Conservation (phyloP, 2,113 vertebrate species). For the Tamias sibiricus region DNA sequence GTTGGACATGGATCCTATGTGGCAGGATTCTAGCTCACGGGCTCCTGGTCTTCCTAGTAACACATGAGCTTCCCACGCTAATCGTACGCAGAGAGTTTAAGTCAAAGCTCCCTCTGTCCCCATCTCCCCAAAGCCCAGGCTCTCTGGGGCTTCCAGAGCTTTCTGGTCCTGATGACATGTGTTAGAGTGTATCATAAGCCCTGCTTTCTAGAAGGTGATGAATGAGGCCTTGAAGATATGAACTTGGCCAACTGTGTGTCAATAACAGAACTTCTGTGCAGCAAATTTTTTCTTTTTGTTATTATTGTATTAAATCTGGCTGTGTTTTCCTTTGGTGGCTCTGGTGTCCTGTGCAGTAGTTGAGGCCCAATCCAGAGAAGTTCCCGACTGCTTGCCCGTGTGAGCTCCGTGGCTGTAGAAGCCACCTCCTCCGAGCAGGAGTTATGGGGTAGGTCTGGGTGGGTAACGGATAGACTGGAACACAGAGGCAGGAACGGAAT, state of each 20-base stretch:
- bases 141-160: not conserved
- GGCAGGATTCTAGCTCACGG: not conserved
- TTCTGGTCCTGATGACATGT: not conserved
- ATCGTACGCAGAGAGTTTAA: not conserved
- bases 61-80: not conserved
- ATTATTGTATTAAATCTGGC: constrained; percentile 81
- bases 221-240: constrained; percentile 74
- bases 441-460: not conserved
- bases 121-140: not conserved
- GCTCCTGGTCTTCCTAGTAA: not conserved
- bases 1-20: not conserved
- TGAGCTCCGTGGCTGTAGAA: constrained; percentile 73
- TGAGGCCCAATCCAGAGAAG: constrained; percentile 80
- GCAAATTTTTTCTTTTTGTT: constrained; percentile 77
- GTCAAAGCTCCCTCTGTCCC: too few relatives aligned
- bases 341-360: constrained; percentile 71
- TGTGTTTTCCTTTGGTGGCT: constrained; percentile 79
- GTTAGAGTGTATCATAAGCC: constrained; percentile 47
- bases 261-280: constrained; percentile 71
- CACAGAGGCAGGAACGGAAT: not conserved
- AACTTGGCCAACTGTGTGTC: constrained; percentile 75
- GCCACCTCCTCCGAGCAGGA: not conserved
- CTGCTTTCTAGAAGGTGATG: constrained; percentile 75
- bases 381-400: constrained; percentile 77
- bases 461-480: not conserved